These are phyloP conservation scores for Rhinolophus sinicus DNA, from an alignment of 2,113 vertebrate species.

Conservation along the genomic window DNA sequence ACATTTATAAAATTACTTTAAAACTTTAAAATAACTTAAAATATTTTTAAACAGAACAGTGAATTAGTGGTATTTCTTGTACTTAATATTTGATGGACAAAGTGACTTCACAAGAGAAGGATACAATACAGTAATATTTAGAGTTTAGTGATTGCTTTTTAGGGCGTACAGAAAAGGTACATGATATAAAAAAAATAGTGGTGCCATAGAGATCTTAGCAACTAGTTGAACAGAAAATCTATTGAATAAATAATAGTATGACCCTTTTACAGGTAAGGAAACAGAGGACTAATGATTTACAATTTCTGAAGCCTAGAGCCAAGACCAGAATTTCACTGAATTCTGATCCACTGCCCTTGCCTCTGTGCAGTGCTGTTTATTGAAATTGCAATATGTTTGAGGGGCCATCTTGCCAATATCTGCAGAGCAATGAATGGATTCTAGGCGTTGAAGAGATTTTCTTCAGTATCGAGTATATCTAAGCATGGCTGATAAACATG, in stretches of 20 bases:
- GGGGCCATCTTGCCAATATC: background rate
- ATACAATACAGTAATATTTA: background rate
- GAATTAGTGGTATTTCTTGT: background rate
- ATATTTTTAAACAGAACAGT: background rate
- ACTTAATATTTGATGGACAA: background rate
- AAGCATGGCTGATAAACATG: background rate
- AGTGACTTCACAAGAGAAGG: background rate
- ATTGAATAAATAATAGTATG: background rate
- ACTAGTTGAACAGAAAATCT: background rate
- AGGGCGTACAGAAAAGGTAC: background rate
- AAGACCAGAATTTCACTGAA: background rate
- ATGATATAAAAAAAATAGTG: background rate
- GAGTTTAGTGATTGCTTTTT: background rate
- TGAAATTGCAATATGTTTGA: background rate
- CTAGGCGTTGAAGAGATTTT: background rate
- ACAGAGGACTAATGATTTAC: background rate
- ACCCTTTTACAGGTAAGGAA: background rate
- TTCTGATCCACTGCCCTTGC: background rate
- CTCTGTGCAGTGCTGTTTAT: background rate
- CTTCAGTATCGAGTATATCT: background rate
- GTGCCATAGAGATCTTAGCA: background rate
- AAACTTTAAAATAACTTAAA: background rate
- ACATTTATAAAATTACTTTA: conserved; percentile 2
- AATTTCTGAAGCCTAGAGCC: background rate
- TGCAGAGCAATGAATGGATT: background rate